These are phyloP conservation scores for Rhadina sibilatrix DNA, from an alignment of 2,113 vertebrate genomes.

Conservation along the genomic window DNA sequence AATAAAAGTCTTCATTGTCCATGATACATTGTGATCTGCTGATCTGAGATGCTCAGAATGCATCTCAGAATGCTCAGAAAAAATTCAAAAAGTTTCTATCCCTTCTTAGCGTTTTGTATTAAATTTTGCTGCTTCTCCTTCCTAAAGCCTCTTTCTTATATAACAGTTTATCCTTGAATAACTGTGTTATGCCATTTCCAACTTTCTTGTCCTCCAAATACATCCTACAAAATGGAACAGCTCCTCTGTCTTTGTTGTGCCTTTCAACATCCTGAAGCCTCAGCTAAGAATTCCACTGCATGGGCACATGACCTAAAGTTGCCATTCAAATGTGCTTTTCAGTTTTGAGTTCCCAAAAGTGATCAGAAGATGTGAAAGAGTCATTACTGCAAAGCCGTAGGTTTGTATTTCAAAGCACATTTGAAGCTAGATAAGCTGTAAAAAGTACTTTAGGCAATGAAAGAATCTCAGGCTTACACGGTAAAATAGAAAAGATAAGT, in stretches of 20 bases:
- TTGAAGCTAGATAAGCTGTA: constrained; percentile 43
- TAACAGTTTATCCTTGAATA: neutral
- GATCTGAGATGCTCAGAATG: neutral
- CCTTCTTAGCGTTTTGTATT: neutral
- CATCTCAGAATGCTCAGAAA: neutral
- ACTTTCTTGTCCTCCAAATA: neutral
- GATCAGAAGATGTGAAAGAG: constrained; percentile 23
- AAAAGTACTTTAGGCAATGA: constrained; percentile 26
- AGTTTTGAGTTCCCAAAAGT: constrained; percentile 32
- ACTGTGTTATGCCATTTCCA: neutral
- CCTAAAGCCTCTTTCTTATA: neutral
- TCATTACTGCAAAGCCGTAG: neutral
- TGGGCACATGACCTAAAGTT: neutral
- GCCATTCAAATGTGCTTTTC: constrained; percentile 6
- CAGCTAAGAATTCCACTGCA: neutral
- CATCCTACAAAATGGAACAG: neutral
- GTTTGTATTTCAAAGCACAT: constrained; percentile 40
- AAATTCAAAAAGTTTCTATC: neutral
- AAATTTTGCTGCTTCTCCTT: neutral
- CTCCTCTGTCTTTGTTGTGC: neutral
- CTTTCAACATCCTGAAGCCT: neutral
- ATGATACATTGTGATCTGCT: neutral
- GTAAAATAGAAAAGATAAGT: constrained; percentile 36
- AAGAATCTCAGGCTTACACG: neutral
- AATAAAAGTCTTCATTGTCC: neutral